phyloP scores from a whole-genome alignment of 2,113 vertebrate genomes.

The Onychorhynchus coronatus region DNA sequence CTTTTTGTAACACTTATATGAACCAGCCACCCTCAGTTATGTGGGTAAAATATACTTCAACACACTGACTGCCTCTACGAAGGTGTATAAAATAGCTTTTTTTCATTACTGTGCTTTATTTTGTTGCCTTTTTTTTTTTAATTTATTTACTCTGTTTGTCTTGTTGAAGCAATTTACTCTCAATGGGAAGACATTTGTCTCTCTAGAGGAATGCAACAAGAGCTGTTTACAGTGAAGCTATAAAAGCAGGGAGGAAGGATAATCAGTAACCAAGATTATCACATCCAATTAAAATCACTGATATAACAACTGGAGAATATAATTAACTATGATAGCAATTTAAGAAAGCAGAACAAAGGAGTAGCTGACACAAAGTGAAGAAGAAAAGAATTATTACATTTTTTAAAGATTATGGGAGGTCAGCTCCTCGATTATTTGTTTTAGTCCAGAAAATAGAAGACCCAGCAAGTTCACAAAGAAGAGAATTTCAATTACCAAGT shows the following conservation, averaged over 20 bases:
- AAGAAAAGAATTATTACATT: not conserved
- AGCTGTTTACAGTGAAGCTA: not conserved
- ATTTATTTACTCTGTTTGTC: not conserved
- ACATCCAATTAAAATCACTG: not conserved
- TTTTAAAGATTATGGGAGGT: not conserved
- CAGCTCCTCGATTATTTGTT: not conserved
- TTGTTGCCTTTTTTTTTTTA: not conserved
- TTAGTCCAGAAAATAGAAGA: not conserved
- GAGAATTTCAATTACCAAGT: not conserved
- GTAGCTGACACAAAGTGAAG: not conserved
- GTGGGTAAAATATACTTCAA: not conserved
- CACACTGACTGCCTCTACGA: not conserved
- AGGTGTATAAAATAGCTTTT: not conserved
- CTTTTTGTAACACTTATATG: not conserved
- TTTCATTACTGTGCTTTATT: not conserved
- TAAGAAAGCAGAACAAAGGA: not conserved
- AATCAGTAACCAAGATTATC: conserved; percentile 14
- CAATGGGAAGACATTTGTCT: not conserved
- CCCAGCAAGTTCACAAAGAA: not conserved
- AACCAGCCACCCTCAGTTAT: not conserved
- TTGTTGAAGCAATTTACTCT: not conserved
- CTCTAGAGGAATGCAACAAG: not conserved
- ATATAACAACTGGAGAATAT: not conserved
- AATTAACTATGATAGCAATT: conserved; percentile 6
- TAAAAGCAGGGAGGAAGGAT: not conserved